Conservation (phyloP, 2,113 vertebrate species). For the Chloropsis hardwickii region DNA sequence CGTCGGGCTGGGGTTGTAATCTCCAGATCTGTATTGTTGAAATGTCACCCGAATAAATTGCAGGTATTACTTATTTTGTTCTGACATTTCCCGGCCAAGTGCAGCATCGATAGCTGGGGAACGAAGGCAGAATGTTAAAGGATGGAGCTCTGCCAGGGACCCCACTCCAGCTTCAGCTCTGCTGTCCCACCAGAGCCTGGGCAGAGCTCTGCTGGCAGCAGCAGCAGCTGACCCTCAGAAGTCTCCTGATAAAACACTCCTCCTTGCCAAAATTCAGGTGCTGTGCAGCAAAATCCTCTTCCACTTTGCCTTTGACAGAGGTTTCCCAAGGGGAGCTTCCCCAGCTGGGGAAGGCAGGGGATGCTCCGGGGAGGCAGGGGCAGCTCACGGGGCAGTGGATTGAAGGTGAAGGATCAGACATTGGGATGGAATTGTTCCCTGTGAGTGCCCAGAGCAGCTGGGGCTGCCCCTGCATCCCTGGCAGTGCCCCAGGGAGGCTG, state of each 20-base stretch:
- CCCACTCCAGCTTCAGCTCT: not conserved
- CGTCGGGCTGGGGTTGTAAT: slow-evolving; percentile 19
- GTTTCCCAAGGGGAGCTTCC: not conserved
- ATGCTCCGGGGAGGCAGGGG: not conserved
- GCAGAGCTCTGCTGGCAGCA: not conserved
- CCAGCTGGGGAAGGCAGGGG: accelerated
- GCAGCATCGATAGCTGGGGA: slow-evolving; percentile 25
- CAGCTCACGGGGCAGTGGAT: not conserved
- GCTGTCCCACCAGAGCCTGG: accelerated
- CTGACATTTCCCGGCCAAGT: slow-evolving; percentile 58
- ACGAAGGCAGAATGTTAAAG: slow-evolving; percentile 1
- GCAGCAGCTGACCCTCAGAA: too few species aligned
- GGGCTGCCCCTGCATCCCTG: not conserved
- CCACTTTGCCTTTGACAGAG: accelerated
- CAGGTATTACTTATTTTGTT: slow-evolving; percentile 66
- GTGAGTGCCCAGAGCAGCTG: not conserved
- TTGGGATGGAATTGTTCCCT: not conserved
- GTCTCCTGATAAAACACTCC: accelerated
- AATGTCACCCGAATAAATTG: slow-evolving; percentile 68
- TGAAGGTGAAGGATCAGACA: not conserved
- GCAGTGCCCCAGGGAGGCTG: not conserved
- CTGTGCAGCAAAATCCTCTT: accelerated
- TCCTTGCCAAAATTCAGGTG: accelerated
- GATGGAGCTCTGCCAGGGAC: not conserved
- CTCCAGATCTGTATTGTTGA: slow-evolving; percentile 59